Evolutionary conservation across 2,797 vertebrate genomes (phyloP).

Genomic region (Bradypodion ventrale): DNA sequence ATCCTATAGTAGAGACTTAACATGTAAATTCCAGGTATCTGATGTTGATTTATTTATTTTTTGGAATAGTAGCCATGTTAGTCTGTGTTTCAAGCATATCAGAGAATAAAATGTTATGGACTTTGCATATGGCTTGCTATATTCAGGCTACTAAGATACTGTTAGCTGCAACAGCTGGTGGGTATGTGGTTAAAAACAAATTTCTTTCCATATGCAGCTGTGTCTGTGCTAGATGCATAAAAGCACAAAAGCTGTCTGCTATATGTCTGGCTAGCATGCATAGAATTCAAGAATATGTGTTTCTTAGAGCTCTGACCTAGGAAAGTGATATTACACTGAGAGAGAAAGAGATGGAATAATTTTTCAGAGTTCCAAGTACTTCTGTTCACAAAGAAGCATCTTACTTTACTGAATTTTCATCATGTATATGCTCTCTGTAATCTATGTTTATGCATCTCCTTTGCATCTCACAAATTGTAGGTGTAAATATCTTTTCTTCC

Average conservation of each 20-base stretch:
- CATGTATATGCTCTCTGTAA: not conserved
- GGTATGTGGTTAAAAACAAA: not conserved
- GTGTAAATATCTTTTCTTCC: slow-evolving; percentile 61
- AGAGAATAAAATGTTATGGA: not conserved
- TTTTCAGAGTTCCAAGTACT: not conserved
- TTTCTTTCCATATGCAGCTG: not conserved
- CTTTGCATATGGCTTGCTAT: not conserved
- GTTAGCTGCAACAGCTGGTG: not conserved
- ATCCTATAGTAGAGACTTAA: not conserved
- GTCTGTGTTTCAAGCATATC: no score
- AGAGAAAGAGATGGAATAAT: not conserved
- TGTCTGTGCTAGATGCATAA: not conserved
- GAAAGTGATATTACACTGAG: not conserved
- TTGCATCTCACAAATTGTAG: slow-evolving; percentile 43
- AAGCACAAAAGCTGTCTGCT: not conserved
- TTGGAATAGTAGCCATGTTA: no score
- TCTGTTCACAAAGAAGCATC: slow-evolving; percentile 1
- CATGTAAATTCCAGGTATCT: not conserved
- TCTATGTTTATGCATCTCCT: slow-evolving; percentile 21
- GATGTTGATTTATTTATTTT: no score
- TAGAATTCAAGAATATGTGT: not conserved
- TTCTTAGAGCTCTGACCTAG: not conserved
- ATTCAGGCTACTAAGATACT: not conserved
- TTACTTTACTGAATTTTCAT: not conserved
- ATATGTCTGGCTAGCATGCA: not conserved